Evolutionary conservation across 2,888 invertebrate genomes (phyloP).

Genomic region (Steinernema carpocapsae): DNA sequence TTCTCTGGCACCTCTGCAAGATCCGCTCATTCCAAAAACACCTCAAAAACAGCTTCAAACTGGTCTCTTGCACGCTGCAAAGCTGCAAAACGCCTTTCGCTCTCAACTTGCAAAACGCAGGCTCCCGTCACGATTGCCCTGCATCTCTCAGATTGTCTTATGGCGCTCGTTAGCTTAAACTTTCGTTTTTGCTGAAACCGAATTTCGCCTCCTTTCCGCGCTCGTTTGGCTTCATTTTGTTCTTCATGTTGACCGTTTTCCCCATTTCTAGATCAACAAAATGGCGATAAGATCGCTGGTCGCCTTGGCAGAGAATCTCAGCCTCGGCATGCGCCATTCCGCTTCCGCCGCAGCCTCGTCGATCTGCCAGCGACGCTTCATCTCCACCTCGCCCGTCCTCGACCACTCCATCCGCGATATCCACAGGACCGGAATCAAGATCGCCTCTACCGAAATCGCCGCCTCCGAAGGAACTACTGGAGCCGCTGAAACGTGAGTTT

Average conservation of each 20-base stretch:
- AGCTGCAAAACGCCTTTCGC: too few species aligned
- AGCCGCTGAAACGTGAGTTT: constrained; percentile 45
- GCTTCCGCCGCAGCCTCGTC: not conserved
- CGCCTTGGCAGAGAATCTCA: not conserved
- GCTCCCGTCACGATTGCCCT: not conserved
- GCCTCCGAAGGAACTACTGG: constrained; percentile 58
- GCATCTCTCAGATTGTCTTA: too few species aligned
- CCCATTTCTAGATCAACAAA: not conserved
- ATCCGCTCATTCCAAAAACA: too few species aligned
- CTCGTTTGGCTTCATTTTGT: too few species aligned
- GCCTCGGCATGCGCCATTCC: not conserved
- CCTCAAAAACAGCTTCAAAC: too few species aligned
- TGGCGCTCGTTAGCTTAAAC: too few species aligned
- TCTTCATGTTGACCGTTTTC: too few species aligned
- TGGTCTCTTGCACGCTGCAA: too few species aligned
- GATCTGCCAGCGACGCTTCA: not conserved
- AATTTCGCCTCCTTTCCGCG: too few species aligned
- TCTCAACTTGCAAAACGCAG: too few species aligned
- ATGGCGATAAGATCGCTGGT: constrained; percentile 16
- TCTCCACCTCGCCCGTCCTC: constrained; percentile 40
- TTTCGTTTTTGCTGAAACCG: too few species aligned
- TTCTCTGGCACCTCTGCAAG: too few species aligned
- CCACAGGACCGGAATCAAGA: constrained; percentile 55
- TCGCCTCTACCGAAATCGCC: constrained; percentile 41
- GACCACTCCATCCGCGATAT: constrained; percentile 55